These are phyloP conservation scores for Monoplex corrugatus DNA, from an alignment of 2,888 invertebrate genomes.

Conservation along the genomic window DNA sequence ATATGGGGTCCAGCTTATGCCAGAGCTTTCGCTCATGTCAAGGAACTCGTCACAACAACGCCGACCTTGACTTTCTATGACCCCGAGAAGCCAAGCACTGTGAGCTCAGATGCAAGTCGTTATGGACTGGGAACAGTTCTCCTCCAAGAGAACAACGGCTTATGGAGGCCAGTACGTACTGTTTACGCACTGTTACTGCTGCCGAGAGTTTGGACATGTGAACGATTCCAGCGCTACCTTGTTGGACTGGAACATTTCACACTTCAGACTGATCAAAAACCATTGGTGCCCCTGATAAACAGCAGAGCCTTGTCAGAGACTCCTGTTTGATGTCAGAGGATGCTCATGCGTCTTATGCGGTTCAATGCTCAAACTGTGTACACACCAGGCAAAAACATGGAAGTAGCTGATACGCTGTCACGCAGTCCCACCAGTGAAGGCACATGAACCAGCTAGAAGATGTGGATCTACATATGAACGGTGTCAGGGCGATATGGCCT, in stretches of 20 bases:
- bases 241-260: neutral
- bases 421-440: neutral
- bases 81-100: neutral
- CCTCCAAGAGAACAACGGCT: neutral
- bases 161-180: neutral
- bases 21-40: neutral
- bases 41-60: neutral
- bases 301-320: neutral
- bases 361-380: neutral
- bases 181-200: neutral
- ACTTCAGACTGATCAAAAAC: slow-evolving; percentile 43
- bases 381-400: slow-evolving; percentile 31
- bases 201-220: slow-evolving; percentile 16
- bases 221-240: slow-evolving; percentile 16
- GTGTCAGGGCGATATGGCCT: neutral
- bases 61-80: slow-evolving; percentile 28
- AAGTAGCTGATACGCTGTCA: slow-evolving; percentile 32
- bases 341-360: slow-evolving; percentile 14
- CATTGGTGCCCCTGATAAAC: slow-evolving; percentile 34
- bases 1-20: neutral
- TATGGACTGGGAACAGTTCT: neutral
- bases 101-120: neutral
- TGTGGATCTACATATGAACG: neutral
- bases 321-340: slow-evolving; percentile 30
- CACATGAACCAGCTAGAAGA: neutral